Conservation (phyloP, 2,888 invertebrate species). For the Ametastegia equiseti region DNA sequence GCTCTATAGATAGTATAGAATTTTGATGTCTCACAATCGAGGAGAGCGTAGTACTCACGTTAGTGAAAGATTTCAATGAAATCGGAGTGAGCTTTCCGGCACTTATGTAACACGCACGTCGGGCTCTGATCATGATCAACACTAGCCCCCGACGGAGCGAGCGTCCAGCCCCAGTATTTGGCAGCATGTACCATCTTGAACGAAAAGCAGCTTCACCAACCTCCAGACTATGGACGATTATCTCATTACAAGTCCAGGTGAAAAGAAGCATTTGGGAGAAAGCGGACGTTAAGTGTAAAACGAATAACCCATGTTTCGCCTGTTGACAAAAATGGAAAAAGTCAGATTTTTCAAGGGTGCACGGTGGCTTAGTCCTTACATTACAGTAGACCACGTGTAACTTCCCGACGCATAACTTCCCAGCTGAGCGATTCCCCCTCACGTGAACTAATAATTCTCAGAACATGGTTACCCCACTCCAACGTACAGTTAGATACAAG, state of each 20-base stretch:
- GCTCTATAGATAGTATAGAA: neutral
- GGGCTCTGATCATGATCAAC: conserved; percentile 59
- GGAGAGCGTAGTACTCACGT: conserved; percentile 54
- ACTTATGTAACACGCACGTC: conserved; percentile 59
- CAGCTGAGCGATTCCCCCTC: too few relatives aligned
- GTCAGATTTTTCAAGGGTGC: neutral
- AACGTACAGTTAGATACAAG: too few relatives aligned
- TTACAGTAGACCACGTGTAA: too few relatives aligned
- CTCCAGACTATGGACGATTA: conserved; percentile 58
- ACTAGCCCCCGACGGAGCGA: conserved; percentile 53
- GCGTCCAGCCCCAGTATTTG: conserved; percentile 54
- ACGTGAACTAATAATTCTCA: too few relatives aligned
- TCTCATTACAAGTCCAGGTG: conserved; percentile 62
- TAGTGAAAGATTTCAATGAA: conserved; percentile 61
- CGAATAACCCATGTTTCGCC: neutral
- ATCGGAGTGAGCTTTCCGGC: conserved; percentile 63
- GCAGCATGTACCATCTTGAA: conserved; percentile 60
- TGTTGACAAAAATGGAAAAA: neutral
- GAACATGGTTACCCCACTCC: too few relatives aligned
- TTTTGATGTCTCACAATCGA: neutral
- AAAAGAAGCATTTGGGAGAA: conserved; percentile 58
- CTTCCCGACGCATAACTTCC: too few relatives aligned
- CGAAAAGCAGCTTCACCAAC: conserved; percentile 61
- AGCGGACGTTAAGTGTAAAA: neutral
- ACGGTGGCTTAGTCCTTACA: too few relatives aligned